Evolutionary conservation across 2,113 vertebrate genomes (phyloP).

Genomic region (Panthera uncia): DNA sequence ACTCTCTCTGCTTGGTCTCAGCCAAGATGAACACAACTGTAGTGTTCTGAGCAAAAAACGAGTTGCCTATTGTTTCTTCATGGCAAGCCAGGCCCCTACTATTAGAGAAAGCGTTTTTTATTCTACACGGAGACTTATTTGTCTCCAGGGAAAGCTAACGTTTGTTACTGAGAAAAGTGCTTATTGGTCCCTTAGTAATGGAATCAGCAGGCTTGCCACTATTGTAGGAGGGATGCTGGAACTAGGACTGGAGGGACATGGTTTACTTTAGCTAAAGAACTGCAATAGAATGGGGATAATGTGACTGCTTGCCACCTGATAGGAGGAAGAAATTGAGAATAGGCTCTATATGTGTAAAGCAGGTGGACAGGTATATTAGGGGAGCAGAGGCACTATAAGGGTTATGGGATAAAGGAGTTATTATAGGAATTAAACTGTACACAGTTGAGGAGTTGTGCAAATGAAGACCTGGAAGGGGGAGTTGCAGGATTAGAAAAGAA

Average conservation of each 20-base stretch:
- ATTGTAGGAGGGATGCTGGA: conserved; percentile 64
- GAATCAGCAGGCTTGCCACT: conserved; percentile 68
- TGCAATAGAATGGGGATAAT: background rate
- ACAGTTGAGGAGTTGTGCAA: background rate
- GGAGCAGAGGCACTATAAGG: background rate
- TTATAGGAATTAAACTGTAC: background rate
- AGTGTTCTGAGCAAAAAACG: background rate
- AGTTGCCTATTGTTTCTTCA: background rate
- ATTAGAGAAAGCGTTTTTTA: conserved; percentile 15
- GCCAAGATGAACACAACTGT: background rate
- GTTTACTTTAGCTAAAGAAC: conserved; percentile 65
- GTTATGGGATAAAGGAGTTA: background rate
- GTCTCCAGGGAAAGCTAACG: conserved; percentile 72
- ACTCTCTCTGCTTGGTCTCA: background rate
- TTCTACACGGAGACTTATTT: conserved; percentile 49
- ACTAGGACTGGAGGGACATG: conserved; percentile 44
- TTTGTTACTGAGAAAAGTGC: conserved; percentile 68
- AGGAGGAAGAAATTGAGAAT: conserved; percentile 29
- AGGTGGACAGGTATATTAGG: background rate
- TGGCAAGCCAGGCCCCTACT: background rate
- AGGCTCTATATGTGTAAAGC: background rate
- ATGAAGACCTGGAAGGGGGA: conserved; percentile 21
- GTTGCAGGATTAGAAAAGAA: conserved; percentile 26
- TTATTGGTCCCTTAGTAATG: conserved; percentile 69
- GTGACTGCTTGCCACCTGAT: background rate